Conservation (phyloP, 2,113 vertebrate genomes). For the Oreochromis tanganicae region DNA sequence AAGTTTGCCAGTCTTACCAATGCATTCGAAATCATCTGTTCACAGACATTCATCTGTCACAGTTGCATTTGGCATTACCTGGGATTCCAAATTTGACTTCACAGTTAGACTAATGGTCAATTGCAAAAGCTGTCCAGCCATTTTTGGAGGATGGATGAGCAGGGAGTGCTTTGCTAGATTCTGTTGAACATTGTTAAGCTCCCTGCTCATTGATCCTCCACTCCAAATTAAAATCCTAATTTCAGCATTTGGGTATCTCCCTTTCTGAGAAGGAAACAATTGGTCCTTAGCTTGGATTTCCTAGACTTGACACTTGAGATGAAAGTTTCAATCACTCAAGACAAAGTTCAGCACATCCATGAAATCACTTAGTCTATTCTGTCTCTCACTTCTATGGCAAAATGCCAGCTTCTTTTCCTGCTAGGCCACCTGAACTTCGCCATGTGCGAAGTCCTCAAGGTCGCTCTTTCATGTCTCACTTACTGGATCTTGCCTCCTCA, state of each 20-base stretch:
- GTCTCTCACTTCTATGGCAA: not conserved
- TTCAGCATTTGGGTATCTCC: not conserved
- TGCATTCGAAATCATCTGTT: not conserved
- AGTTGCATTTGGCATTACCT: not conserved
- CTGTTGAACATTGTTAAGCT: not conserved
- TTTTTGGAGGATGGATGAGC: not conserved
- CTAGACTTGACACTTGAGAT: not conserved
- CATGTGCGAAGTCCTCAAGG: not conserved
- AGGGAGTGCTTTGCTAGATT: not conserved
- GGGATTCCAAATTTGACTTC: not conserved
- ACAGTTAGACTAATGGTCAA: not conserved
- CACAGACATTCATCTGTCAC: not conserved
- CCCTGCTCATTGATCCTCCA: not conserved
- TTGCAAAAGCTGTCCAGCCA: not conserved
- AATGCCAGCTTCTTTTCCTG: not conserved
- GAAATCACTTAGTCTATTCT: not conserved
- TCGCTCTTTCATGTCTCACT: not conserved
- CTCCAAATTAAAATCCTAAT: not conserved
- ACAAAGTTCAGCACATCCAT: not conserved
- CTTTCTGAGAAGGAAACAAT: not conserved
- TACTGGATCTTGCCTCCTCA: not conserved
- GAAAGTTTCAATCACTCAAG: not conserved
- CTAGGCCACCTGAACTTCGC: not conserved
- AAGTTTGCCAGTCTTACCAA: not conserved
- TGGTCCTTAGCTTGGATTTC: accelerated